Evolutionary conservation across 2,797 vertebrate genomes (phyloP), one percentile per base, ranked within the genome.

Genomic region (Antrozous pallidus): DNA sequence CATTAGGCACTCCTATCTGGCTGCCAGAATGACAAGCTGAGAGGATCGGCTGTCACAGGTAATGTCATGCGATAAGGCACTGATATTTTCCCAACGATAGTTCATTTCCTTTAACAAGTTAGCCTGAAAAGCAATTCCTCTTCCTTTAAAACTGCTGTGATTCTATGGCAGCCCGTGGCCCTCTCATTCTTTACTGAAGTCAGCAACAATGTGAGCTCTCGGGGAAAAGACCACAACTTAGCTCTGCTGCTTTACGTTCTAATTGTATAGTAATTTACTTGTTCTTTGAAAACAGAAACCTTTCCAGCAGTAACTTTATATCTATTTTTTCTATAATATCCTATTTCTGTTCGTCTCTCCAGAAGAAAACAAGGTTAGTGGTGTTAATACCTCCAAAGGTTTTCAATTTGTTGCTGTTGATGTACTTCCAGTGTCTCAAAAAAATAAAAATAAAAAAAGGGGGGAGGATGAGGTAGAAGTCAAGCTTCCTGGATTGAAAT

Each of bases 111-210:
- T 69, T 67, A 67, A 33, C 81, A 63, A 73, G 54, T 8, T 8
- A 42, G 10, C 75, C 69, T 40, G 31, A 85, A 93, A 83, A 82
- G 5, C 11, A 69, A 38, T 77, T 80, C 31, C 20, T 40, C 31
- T 77, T 78, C n/a, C 51, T 88, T 56, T 78, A 40, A 65, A 88
- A 74, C 10, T 58, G 17, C 26, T 47, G 1, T 79, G 0, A 7
- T 63, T 75, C 38, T 5, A 8, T 2, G 45, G n/a, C 31, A 73
- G n/a, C 22, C 54, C 12, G 38, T 63, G 18, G 26, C 51, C 28
- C 88, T 93, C 94, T 87, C 24, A 33, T 61, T 84, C 33, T 84
- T 95, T 73, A 61, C 16, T 17, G 56, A 86, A 88, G 82, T 79
- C 69, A 47, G 51, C 56, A 94, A n/a, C n/a, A n/a, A n/a, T n/a